Percentiles rank a stretch among this genome's conserved stretches.
Conservation (phyloP, 2,888 invertebrate species). For the Acanthosoma haemorrhoidale region DNA sequence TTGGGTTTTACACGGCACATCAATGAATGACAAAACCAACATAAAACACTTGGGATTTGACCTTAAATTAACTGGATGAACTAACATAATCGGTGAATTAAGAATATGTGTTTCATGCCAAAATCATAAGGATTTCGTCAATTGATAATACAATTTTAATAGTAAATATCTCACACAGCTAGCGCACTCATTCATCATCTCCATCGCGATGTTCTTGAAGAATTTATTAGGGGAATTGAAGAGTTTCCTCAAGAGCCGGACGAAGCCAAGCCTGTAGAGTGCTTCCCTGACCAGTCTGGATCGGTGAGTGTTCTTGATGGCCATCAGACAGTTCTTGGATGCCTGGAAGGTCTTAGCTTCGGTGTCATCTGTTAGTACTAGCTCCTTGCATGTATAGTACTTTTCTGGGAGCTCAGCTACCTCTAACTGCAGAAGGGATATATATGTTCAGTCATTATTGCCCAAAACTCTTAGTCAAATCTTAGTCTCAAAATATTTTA, state of each 20-base stretch:
- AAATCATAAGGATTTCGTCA: too few species aligned
- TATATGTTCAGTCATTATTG: too few species aligned
- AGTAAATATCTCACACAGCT: conserved; percentile 15
- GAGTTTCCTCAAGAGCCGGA: conserved; percentile 2
- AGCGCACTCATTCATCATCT: background rate
- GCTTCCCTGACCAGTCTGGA: background rate
- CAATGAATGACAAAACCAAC: too few species aligned
- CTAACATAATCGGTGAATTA: too few species aligned
- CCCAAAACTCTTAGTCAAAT: too few species aligned
- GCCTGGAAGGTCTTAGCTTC: background rate
- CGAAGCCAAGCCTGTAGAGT: conserved; percentile 6
- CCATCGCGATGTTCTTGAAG: background rate
- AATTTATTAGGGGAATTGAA: background rate
- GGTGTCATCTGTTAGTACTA: background rate
- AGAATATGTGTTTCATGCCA: too few species aligned
- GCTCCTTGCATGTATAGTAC: background rate
- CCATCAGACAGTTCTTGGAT: background rate
- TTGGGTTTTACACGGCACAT: too few species aligned
- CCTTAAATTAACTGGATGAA: too few species aligned
- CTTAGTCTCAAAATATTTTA: too few species aligned
- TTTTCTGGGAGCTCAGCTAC: conserved; percentile 1
- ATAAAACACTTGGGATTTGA: too few species aligned
- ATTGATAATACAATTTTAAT: too few species aligned
- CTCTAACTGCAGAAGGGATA: background rate
- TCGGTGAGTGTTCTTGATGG: background rate